Percentiles rank a stretch among this genome's conserved stretches.
Conservation (phyloP, 2,113 vertebrate species). For the Sinocyclocheilus grahami region DNA sequence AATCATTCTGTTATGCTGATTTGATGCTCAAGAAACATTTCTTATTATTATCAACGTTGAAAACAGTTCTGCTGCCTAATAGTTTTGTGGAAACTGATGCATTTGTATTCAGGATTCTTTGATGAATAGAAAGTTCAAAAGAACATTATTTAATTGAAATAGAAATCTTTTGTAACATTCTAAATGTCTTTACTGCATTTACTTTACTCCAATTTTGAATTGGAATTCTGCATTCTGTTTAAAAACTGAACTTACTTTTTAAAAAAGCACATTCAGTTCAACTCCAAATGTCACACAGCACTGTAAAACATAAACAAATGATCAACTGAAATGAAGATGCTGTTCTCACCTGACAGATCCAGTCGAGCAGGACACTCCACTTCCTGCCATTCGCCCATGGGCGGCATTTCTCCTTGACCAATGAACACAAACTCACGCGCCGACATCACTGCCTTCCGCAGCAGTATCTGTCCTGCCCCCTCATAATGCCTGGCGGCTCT, state of each 20-base stretch:
- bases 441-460: slow-evolving; percentile 90
- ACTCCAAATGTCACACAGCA: neutral
- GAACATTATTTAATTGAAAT: neutral
- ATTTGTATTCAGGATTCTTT: neutral
- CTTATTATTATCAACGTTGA: neutral
- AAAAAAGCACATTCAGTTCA: neutral
- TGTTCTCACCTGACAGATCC: slow-evolving; percentile 85
- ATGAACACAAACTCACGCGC: slow-evolving; percentile 79
- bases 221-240: neutral
- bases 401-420: slow-evolving; percentile 68
- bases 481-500: slow-evolving; percentile 93
- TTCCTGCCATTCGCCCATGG: slow-evolving; percentile 83
- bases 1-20: neutral
- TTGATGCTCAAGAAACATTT: neutral
- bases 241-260: neutral
- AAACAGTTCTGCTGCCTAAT: neutral
- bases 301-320: neutral
- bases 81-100: too few relatives aligned
- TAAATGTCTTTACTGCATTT: neutral
- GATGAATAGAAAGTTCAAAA: neutral
- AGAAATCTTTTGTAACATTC: neutral
- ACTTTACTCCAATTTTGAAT: too few relatives aligned
- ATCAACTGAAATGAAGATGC: neutral
- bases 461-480: slow-evolving; percentile 88
- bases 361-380: slow-evolving; percentile 87